phyloP scores from a whole-genome alignment of 2,797 vertebrate species.

The Perodicticus potto region DNA sequence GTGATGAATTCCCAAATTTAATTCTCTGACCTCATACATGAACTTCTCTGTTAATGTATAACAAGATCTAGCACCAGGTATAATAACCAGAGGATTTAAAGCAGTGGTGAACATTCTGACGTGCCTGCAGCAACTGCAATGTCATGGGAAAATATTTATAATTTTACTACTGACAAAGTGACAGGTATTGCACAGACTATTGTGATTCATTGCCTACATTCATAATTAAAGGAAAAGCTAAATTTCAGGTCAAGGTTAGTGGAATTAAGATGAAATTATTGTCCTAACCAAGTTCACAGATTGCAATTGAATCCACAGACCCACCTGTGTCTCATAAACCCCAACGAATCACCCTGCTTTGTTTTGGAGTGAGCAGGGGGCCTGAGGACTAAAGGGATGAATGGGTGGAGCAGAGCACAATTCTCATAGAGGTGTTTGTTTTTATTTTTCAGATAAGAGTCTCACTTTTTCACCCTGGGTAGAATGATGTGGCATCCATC shows the following conservation, averaged over 20 bases:
- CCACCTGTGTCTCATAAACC: background rate
- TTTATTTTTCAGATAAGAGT: too few relatives aligned
- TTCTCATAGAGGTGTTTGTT: background rate
- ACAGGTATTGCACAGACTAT: background rate
- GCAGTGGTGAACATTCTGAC: background rate
- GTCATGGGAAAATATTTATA: background rate
- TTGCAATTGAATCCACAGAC: background rate
- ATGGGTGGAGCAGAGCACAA: background rate
- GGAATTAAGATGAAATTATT: conserved; percentile 25
- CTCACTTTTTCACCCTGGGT: too few relatives aligned
- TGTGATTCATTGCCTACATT: background rate
- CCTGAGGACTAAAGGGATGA: background rate
- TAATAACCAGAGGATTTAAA: background rate
- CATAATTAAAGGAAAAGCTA: background rate
- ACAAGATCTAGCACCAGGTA: background rate
- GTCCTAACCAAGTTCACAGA: background rate
- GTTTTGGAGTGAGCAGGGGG: background rate
- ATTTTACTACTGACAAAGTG: background rate
- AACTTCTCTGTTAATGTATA: background rate
- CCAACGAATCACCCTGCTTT: background rate
- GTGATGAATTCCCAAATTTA: too few relatives aligned
- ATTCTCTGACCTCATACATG: background rate
- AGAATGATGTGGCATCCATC: too few relatives aligned
- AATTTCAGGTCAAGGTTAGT: background rate
- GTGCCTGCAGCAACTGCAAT: background rate